Evolutionary conservation across 2,888 invertebrate genomes (phyloP).

Genomic region (Glyphotaelius pellucidus): DNA sequence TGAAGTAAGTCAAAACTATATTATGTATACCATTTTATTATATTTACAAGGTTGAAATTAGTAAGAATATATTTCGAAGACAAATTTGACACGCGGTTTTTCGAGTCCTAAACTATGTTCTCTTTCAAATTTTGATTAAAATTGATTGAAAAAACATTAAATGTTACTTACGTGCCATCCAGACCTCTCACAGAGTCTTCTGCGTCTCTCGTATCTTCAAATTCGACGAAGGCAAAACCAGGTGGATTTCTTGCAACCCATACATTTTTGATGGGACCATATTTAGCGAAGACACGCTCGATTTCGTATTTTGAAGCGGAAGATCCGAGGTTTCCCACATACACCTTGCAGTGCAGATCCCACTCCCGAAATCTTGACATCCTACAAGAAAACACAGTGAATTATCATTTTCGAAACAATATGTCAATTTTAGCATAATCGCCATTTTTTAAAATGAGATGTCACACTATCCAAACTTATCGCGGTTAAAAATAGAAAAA

Average conservation of each 20-base stretch:
- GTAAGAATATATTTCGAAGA: not conserved
- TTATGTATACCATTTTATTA: not conserved
- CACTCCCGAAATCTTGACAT: slow-evolving; percentile 88
- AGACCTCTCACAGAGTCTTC: slow-evolving; percentile 90
- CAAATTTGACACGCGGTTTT: not conserved
- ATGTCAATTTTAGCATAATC: not conserved
- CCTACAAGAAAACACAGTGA: slow-evolving; percentile 67
- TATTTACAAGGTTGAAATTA: not conserved
- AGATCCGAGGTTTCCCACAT: slow-evolving; percentile 93
- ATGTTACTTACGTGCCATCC: slow-evolving; percentile 82
- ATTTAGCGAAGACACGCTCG: slow-evolving; percentile 91
- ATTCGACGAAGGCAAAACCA: slow-evolving; percentile 94
- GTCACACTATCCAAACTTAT: not conserved
- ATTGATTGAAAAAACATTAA: not conserved
- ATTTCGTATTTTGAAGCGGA: slow-evolving; percentile 94
- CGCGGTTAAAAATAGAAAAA: not conserved
- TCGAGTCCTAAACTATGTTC: not conserved
- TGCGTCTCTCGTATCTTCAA: slow-evolving; percentile 92
- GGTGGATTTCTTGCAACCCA: slow-evolving; percentile 97
- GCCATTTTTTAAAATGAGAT: not conserved
- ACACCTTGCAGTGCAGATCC: slow-evolving; percentile 94
- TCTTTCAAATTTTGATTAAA: not conserved
- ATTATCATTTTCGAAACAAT: not conserved
- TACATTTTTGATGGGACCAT: slow-evolving; percentile 92
- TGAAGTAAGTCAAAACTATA: too few species aligned